These are phyloP conservation scores for Colinus virginianus DNA, from an alignment of 2,113 vertebrate species.

Conservation along the genomic window DNA sequence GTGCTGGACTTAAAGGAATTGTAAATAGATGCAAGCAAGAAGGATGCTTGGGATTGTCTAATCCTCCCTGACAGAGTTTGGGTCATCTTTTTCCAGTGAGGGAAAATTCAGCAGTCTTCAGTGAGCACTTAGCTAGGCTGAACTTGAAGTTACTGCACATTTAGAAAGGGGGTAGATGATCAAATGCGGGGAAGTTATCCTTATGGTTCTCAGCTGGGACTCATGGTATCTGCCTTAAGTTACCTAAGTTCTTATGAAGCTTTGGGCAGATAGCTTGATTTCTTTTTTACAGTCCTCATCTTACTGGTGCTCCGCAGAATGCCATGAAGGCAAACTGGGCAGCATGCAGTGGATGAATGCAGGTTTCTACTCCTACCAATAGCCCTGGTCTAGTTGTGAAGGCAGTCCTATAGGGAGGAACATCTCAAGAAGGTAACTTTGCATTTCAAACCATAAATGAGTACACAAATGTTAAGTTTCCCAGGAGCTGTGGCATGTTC, in stretches of 20 bases:
- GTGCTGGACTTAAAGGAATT: neutral
- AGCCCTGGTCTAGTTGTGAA: rapidly evolving
- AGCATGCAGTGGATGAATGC: rapidly evolving
- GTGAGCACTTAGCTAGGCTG: neutral
- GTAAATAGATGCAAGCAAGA: neutral
- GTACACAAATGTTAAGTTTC: neutral
- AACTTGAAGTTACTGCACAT: neutral
- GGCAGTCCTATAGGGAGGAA: neutral
- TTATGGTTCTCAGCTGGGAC: neutral
- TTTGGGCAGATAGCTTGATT: neutral
- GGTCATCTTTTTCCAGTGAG: neutral
- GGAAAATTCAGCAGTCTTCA: neutral
- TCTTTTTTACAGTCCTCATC: neutral
- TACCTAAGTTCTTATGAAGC: neutral
- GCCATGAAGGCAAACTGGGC: neutral
- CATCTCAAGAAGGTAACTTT: neutral
- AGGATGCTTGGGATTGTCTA: neutral
- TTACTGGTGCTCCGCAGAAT: neutral
- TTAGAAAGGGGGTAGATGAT: neutral
- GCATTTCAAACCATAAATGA: neutral
- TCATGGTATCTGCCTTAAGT: neutral
- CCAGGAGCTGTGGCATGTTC: neutral
- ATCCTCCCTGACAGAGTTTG: neutral
- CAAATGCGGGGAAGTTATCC: neutral
- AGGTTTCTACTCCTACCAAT: neutral